Conservation (phyloP, 2,797 vertebrate species). For the Hapalemur alaotrensis region DNA sequence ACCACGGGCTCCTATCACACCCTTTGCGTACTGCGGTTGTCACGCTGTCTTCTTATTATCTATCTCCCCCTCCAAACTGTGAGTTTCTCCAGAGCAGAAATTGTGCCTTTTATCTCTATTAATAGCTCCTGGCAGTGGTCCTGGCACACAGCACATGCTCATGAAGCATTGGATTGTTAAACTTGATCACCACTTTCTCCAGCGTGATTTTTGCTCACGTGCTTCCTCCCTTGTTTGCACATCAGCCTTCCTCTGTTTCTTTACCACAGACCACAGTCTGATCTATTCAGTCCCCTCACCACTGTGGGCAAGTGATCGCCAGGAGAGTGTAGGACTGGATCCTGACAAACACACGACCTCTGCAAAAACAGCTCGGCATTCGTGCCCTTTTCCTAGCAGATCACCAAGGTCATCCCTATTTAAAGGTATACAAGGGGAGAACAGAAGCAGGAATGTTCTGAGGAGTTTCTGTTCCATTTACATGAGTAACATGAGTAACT, state of each 20-base stretch:
- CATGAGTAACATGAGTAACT: not conserved
- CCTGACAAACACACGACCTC: not conserved
- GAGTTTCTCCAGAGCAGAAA: slow-evolving; percentile 56
- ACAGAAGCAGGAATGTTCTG: not conserved
- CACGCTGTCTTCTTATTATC: slow-evolving; percentile 59
- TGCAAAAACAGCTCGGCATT: not conserved
- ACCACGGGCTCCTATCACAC: not conserved
- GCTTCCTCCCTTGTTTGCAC: not conserved
- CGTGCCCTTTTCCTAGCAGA: not conserved
- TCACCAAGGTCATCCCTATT: not conserved
- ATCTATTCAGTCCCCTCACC: not conserved
- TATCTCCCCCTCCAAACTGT: slow-evolving; percentile 49
- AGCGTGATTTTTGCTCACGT: not conserved
- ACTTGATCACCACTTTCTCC: slow-evolving; percentile 33
- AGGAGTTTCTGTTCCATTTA: not conserved
- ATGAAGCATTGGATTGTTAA: not conserved
- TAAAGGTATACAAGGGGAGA: not conserved
- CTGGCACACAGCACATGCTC: slow-evolving; percentile 45
- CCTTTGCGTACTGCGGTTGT: not conserved
- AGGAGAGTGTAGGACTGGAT: not conserved
- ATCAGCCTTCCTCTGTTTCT: slow-evolving; percentile 6
- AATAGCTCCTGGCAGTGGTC: slow-evolving; percentile 43
- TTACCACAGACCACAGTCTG: not conserved
- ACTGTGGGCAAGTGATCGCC: not conserved
- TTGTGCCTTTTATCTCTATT: slow-evolving; percentile 42